These are phyloP conservation scores for Ceratothoa steindachneri DNA, from an alignment of 2,888 invertebrate species.

Conservation along the genomic window DNA sequence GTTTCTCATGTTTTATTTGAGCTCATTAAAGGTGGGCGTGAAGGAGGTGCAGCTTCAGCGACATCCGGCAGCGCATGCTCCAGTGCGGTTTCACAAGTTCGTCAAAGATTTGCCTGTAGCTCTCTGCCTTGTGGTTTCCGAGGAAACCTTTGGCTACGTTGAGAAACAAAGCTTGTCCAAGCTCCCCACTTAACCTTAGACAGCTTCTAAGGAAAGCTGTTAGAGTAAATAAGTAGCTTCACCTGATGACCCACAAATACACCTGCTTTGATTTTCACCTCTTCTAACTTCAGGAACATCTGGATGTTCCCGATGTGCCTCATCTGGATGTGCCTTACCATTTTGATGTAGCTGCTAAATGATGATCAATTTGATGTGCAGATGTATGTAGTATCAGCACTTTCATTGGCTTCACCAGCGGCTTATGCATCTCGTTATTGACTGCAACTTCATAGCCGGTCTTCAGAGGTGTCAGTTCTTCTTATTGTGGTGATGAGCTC, in stretches of 20 bases:
- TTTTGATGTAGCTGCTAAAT: conserved; percentile 27
- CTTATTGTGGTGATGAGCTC: too few relatives aligned
- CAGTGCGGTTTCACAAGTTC: conserved; percentile 21
- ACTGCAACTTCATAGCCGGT: too few relatives aligned
- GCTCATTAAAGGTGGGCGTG: conserved; percentile 51
- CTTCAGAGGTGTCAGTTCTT: too few relatives aligned
- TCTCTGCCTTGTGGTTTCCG: too few relatives aligned
- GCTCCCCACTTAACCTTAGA: not conserved
- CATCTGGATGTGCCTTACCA: conserved; percentile 19
- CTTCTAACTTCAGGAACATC: conserved; percentile 35
- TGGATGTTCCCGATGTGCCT: conserved; percentile 25
- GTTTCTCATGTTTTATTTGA: conserved; percentile 50
- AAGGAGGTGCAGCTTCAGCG: conserved; percentile 51
- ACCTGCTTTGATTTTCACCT: conserved; percentile 39
- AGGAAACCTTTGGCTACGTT: not conserved
- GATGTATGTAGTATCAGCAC: conserved; percentile 40
- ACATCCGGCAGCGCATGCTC: conserved; percentile 51
- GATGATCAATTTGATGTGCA: conserved; percentile 46
- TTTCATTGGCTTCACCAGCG: conserved; percentile 27
- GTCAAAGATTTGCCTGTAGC: not conserved
- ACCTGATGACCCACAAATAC: conserved; percentile 45
- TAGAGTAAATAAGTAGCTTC: too few relatives aligned
- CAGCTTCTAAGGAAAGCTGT: too few relatives aligned
- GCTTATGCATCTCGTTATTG: conserved; percentile 26
- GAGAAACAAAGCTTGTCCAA: not conserved